These are phyloP conservation scores for Psittacara wagleri DNA, from an alignment of 2,113 vertebrate species.

Conservation along the genomic window DNA sequence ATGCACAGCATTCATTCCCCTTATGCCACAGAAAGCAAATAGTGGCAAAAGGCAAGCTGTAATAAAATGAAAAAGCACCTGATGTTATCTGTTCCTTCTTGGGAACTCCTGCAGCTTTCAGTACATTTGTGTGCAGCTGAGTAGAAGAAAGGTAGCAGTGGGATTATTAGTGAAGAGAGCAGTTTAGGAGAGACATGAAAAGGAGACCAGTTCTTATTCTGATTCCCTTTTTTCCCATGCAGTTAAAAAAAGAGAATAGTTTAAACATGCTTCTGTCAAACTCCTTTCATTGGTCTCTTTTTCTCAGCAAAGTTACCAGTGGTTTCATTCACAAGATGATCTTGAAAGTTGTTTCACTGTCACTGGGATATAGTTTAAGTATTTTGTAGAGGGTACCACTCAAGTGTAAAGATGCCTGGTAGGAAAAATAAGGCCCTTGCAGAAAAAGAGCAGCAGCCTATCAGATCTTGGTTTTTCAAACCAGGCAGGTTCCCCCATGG, in stretches of 20 bases:
- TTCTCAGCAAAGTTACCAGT: constrained; percentile 66
- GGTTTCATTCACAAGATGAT: constrained; percentile 75
- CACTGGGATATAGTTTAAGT: constrained; percentile 62
- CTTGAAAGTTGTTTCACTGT: constrained; percentile 73
- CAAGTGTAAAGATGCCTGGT: constrained; percentile 73
- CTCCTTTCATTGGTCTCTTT: constrained; percentile 67
- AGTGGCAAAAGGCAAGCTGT: constrained; percentile 65
- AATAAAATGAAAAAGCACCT: constrained; percentile 46
- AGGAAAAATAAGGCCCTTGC: constrained; percentile 72
- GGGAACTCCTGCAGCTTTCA: constrained; percentile 56
- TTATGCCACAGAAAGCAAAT: constrained; percentile 64
- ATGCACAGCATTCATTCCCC: constrained; percentile 38
- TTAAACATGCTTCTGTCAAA: constrained; percentile 63
- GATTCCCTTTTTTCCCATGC: constrained; percentile 51
- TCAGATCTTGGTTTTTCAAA: constrained; percentile 73
- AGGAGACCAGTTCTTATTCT: constrained; percentile 18
- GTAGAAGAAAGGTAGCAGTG: constrained; percentile 58
- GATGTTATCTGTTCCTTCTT: constrained; percentile 62
- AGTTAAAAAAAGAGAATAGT: constrained; percentile 68
- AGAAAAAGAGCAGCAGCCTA: constrained; percentile 72
- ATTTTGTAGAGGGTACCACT: constrained; percentile 70
- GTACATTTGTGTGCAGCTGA: constrained; percentile 67
- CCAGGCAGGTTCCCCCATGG: constrained; percentile 57
- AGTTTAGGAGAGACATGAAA: constrained; percentile 67
- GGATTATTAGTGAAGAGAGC: constrained; percentile 67